Conservation (phyloP, 1,140 invertebrate species). For the Drosophila ohnishii region DNA sequence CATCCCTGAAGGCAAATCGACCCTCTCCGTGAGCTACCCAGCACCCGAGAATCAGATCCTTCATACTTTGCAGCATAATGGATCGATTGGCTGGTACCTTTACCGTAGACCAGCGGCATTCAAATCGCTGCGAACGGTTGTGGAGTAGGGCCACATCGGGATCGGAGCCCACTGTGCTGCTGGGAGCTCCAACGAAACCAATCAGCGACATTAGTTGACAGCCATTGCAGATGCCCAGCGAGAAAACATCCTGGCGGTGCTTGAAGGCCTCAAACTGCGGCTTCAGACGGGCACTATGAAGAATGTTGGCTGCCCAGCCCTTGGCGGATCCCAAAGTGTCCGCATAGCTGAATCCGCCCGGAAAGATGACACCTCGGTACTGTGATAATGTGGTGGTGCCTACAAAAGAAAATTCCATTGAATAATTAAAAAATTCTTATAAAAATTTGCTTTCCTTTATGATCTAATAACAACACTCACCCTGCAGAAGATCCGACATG, state of each 20-base stretch:
- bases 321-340: conserved; percentile 98
- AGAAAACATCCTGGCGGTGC: conserved; percentile 92
- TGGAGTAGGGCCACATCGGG: conserved; percentile 90
- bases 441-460: neutral
- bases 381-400: conserved; percentile 87
- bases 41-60: conserved; percentile 92
- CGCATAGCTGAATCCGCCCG: conserved; percentile 99
- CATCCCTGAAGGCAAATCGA: conserved; percentile 86
- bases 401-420: conserved; percentile 10
- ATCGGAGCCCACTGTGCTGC: conserved; percentile 22
- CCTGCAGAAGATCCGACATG: conserved; percentile 92
- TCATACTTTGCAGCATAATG: conserved; percentile 95
- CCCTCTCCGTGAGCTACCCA: conserved; percentile 99
- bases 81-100: conserved; percentile 87
- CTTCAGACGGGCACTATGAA: conserved; percentile 88
- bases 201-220: conserved; percentile 97
- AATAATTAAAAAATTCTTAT: neutral
- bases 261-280: conserved; percentile 90
- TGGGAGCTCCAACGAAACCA: conserved; percentile 88
- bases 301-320: conserved; percentile 97
- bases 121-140: conserved; percentile 93
- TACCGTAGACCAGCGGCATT: conserved; percentile 95
- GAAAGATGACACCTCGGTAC: conserved; percentile 96
- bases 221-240: conserved; percentile 98
- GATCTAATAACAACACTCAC: conserved; percentile 69